A percentile compares a stretch with the other conserved stretches of the same genome.
Evolutionary conservation across 2,113 vertebrate genomes (phyloP).

Genomic region (Pterophyllum scalare): DNA sequence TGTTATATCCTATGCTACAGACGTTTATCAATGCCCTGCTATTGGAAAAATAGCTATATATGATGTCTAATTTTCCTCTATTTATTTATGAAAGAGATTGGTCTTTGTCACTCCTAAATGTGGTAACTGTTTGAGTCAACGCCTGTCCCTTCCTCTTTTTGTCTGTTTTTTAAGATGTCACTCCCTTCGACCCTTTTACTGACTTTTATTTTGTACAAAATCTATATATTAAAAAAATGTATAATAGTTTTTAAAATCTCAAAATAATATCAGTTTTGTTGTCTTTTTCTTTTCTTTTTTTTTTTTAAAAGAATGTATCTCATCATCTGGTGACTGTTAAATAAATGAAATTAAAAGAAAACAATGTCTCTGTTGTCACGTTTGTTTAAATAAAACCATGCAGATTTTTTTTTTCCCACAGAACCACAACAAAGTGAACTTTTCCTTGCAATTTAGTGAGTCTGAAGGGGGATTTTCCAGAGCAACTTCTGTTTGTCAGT

Average conservation of each 20-base stretch:
- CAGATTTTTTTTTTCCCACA: not conserved
- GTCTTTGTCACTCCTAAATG: slow-evolving; percentile 76
- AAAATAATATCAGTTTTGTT: slow-evolving; percentile 81
- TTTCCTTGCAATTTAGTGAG: slow-evolving; percentile 19
- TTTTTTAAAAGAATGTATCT: slow-evolving; percentile 88
- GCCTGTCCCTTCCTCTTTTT: slow-evolving; percentile 54
- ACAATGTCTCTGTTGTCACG: not conserved
- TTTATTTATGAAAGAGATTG: slow-evolving; percentile 80
- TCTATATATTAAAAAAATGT: slow-evolving; percentile 86
- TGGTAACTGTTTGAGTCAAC: slow-evolving; percentile 75
- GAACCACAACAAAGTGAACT: slow-evolving; percentile 26
- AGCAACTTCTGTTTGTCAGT: slow-evolving; percentile 19
- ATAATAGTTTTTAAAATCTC: slow-evolving; percentile 85
- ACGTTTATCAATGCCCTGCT: slow-evolving; percentile 66
- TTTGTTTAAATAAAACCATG: slow-evolving; percentile 16
- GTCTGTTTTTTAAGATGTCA: slow-evolving; percentile 73
- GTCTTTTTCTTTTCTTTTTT: slow-evolving; percentile 84
- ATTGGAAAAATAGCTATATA: slow-evolving; percentile 79
- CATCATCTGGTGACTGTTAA: slow-evolving; percentile 87
- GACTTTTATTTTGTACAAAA: slow-evolving; percentile 86
- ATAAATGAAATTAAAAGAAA: slow-evolving; percentile 81
- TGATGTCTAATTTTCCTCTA: slow-evolving; percentile 81
- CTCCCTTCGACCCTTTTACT: slow-evolving; percentile 72
- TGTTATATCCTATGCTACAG: slow-evolving; percentile 56
- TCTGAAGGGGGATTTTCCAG: slow-evolving; percentile 11